Percentiles rank a stretch among this genome's conserved stretches.
Evolutionary conservation across 2,113 vertebrate genomes (phyloP).

Genomic region (Labeo catla): DNA sequence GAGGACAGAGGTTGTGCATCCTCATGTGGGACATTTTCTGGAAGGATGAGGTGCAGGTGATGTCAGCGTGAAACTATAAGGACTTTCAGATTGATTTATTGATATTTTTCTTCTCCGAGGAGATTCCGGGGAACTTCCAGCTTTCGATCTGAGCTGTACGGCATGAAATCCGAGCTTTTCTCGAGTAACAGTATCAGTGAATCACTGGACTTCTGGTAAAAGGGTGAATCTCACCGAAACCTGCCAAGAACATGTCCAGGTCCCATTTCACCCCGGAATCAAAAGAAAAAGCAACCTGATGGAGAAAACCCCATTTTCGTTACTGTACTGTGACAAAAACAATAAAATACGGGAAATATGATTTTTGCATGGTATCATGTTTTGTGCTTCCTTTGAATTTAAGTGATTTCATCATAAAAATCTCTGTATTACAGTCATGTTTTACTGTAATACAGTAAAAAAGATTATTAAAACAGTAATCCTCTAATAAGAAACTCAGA

Average conservation of each 20-base stretch:
- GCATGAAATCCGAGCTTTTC: background rate
- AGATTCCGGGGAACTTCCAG: slow-evolving; percentile 3
- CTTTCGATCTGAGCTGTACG: background rate
- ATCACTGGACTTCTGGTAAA: background rate
- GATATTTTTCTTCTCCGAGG: background rate
- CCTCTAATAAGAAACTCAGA: too few species aligned
- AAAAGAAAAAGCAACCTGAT: background rate
- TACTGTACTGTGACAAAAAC: background rate
- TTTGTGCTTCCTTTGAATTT: background rate
- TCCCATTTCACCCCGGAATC: background rate
- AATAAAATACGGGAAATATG: too few species aligned
- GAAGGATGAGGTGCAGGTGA: background rate
- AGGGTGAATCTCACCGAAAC: background rate
- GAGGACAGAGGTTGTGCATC: too few species aligned
- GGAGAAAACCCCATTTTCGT: background rate
- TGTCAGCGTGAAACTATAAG: background rate
- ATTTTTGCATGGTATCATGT: background rate
- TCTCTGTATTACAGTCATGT: background rate
- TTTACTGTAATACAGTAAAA: background rate
- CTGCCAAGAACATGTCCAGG: background rate
- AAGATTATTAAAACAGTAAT: background rate
- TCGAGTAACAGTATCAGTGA: background rate
- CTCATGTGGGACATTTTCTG: background rate
- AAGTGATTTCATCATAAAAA: background rate
- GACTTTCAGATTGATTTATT: slow-evolving; percentile 1